Conservation (phyloP, 2,797 vertebrate genomes). For the Numenius phaeopus region DNA sequence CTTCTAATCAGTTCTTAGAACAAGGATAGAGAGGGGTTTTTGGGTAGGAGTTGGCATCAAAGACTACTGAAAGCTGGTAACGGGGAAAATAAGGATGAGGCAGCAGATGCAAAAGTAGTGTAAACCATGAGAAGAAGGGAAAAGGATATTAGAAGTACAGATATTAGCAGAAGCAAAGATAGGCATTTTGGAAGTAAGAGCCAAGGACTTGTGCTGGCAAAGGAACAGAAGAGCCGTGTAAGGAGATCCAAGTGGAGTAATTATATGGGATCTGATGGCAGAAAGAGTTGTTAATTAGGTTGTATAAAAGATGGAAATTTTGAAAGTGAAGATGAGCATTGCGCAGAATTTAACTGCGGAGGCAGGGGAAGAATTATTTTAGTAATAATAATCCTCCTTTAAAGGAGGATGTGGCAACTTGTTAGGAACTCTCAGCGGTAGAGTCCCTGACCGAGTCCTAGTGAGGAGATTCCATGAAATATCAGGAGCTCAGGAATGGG, state of each 20-base stretch:
- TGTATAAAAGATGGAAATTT: conserved; percentile 17
- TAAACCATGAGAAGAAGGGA: conserved; percentile 13
- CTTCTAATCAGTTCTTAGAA: background rate
- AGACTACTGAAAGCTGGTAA: background rate
- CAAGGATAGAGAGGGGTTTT: background rate
- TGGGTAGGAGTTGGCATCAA: background rate
- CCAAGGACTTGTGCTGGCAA: conserved; percentile 34
- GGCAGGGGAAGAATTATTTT: background rate
- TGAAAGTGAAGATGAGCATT: background rate
- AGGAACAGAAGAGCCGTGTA: background rate
- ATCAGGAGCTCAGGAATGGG: background rate
- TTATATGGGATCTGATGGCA: conserved; percentile 53
- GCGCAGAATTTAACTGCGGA: background rate
- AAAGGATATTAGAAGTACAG: background rate
- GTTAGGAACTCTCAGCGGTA: background rate
- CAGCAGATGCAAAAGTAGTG: background rate
- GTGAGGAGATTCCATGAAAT: background rate
- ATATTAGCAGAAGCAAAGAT: conserved; percentile 25
- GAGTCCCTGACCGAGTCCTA: background rate
- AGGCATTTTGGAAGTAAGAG: conserved; percentile 27
- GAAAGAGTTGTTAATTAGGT: conserved; percentile 43
- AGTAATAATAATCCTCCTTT: background rate
- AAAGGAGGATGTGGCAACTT: background rate
- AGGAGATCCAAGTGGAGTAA: conserved; percentile 44
- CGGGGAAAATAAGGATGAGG: conserved; percentile 10